These are phyloP conservation scores for Caligus rogercresseyi DNA, from an alignment of 1,140 invertebrate species.

Conservation along the genomic window DNA sequence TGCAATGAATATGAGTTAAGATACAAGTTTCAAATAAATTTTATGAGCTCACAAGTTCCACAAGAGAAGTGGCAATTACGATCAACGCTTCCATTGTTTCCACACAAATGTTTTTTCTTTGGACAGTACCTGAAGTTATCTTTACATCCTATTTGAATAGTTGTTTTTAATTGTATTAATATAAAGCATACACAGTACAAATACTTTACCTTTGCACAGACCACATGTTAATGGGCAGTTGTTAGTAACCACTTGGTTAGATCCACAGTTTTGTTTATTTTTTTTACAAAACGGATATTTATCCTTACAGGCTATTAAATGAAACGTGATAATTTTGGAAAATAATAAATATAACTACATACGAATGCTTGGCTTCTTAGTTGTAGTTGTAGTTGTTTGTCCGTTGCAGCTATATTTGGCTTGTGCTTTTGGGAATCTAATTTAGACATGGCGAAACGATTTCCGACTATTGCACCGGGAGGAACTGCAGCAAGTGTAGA, in stretches of 20 bases:
- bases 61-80: neutral
- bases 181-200: no score
- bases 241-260: neutral
- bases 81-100: neutral
- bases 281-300: neutral
- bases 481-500: neutral
- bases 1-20: no score
- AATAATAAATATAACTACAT: neutral
- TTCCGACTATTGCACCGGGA: neutral
- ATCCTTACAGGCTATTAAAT: neutral
- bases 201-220: neutral
- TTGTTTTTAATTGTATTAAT: neutral
- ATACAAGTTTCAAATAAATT: no score
- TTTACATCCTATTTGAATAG: neutral
- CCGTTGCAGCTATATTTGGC: neutral
- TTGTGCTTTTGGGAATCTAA: neutral
- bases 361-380: neutral
- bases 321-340: neutral
- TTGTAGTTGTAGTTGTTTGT: neutral
- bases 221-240: neutral
- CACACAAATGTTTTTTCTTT: neutral
- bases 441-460: neutral
- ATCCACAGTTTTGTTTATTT: neutral
- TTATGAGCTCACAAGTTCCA: no score
- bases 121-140: neutral